Evolutionary conservation across 2,888 invertebrate genomes (phyloP), one percentile per base, ranked within the genome.

Genomic region (Ophion obscuratus): DNA sequence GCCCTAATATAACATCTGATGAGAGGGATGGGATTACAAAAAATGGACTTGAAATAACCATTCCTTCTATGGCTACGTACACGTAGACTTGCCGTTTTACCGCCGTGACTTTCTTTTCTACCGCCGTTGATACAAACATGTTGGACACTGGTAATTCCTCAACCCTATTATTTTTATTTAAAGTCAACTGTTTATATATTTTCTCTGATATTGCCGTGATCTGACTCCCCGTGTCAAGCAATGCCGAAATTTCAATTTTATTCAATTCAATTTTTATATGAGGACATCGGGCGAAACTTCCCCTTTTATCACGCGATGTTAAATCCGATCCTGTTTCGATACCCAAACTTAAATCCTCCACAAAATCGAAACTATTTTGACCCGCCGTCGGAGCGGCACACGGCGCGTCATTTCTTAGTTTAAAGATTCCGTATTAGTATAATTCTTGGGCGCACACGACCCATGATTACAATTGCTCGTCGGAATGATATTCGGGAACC

Each of bases 401-500:
- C 62, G 24, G 7, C 17, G 57, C 57, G n/a, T n/a, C 57, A n/a
- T 11, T 57, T 57, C 11, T 57, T 6, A 57, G 17, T 57, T 57
- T 57, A 57, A 57, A 57, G 17, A 17, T 4, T 57, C 2, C n/a
- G 14, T 57, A 1, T 57, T 14, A 57, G 1, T 57, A 57, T 6
- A 14, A 5, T 57, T 5, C 14, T 5, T n/a, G n/a, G n/a, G 14
- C 17, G 17, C n/a, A 57, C 6, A 17, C 10, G 9, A 40, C 1
- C n/a, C n/a, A 57, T 17, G 3, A 57, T 57, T 17, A 2, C n/a
- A n/a, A 57, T 57, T 17, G 10, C 6, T 17, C 0, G 31, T 20
- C 40, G 11, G n/a, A 27, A 10, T 40, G 11, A 6, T 59, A 3
- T 20, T 62, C 10, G 62, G 5, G 6, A 17, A 93, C 94, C 94